phyloP scores from a whole-genome alignment of 2,888 invertebrate species.

The Archaeoteleia sp. region DNA sequence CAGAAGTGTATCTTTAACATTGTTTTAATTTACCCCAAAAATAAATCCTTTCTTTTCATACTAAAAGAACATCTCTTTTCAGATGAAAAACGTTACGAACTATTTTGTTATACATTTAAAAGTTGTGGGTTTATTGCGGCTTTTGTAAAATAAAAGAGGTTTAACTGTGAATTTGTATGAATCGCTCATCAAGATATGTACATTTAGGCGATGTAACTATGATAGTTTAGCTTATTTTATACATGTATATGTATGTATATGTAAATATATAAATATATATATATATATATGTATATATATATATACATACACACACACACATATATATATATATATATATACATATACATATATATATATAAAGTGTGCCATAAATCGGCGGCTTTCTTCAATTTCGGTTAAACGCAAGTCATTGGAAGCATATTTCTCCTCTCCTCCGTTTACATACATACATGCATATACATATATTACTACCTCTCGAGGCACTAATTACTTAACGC shows the following conservation, averaged over 20 bases:
- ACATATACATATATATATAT: slow-evolving; percentile 49
- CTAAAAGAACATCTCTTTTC: too few relatives aligned
- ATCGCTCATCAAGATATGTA: slow-evolving; percentile 46
- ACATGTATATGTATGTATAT: slow-evolving; percentile 4
- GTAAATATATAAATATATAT: slow-evolving; percentile 10
- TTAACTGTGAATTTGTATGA: slow-evolving; percentile 34
- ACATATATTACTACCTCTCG: slow-evolving; percentile 59
- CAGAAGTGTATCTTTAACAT: too few relatives aligned
- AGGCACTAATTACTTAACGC: slow-evolving; percentile 60
- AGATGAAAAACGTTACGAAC: too few relatives aligned
- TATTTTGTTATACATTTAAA: too few relatives aligned
- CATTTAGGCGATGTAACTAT: slow-evolving; percentile 37
- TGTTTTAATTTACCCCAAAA: too few relatives aligned
- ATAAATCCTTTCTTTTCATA: too few relatives aligned
- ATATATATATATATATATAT: slow-evolving; percentile 49
- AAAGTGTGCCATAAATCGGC: slow-evolving; percentile 24
- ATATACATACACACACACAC: slow-evolving; percentile 6
- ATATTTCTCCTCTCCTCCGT: slow-evolving; percentile 30
- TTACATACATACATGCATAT: slow-evolving; percentile 58
- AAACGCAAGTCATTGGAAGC: slow-evolving; percentile 41
- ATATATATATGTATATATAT: slow-evolving; percentile 2
- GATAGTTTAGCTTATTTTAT: slow-evolving; percentile 17
- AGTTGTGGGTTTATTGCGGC: slow-evolving; percentile 20
- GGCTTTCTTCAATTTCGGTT: slow-evolving; percentile 22
- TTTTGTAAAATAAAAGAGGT: slow-evolving; percentile 27